phyloP scores from a whole-genome alignment of 2,888 invertebrate species.

The Endomychus coccineus region DNA sequence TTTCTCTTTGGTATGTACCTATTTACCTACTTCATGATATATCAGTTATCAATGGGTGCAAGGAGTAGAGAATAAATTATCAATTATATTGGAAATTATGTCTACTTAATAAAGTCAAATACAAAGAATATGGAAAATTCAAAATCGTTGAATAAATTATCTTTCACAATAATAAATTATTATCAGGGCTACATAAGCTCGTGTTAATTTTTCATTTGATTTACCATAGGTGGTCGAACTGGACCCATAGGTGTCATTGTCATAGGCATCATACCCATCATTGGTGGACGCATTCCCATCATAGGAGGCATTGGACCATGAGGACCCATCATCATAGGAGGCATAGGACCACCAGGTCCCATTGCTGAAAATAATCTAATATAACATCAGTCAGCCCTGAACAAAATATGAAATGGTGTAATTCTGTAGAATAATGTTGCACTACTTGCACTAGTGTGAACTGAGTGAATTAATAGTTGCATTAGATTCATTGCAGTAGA shows the following conservation, averaged over 20 bases:
- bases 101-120: no score
- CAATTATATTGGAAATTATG: no score
- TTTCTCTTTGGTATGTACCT: no score
- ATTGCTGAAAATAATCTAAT: slow-evolving; percentile 33
- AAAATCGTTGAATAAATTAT: no score
- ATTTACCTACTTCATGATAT: no score
- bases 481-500: not conserved
- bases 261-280: slow-evolving; percentile 72
- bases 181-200: no score
- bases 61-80: no score
- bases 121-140: no score
- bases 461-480: not conserved
- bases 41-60: no score
- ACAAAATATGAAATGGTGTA: not conserved
- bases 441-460: not conserved
- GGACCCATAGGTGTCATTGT: slow-evolving; percentile 66
- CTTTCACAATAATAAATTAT: no score
- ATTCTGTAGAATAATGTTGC: not conserved
- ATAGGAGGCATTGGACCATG: slow-evolving; percentile 69
- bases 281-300: slow-evolving; percentile 76
- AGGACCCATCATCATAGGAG: slow-evolving; percentile 61
- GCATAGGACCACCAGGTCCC: slow-evolving; percentile 46
- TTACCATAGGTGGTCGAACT: slow-evolving; percentile 66
- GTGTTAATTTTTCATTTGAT: slow-evolving; percentile 44
- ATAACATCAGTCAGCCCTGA: no score